Evolutionary conservation across 2,888 invertebrate genomes (phyloP), one percentile per base, ranked within the genome.

Genomic region (Leptarthrus brevirostris): DNA sequence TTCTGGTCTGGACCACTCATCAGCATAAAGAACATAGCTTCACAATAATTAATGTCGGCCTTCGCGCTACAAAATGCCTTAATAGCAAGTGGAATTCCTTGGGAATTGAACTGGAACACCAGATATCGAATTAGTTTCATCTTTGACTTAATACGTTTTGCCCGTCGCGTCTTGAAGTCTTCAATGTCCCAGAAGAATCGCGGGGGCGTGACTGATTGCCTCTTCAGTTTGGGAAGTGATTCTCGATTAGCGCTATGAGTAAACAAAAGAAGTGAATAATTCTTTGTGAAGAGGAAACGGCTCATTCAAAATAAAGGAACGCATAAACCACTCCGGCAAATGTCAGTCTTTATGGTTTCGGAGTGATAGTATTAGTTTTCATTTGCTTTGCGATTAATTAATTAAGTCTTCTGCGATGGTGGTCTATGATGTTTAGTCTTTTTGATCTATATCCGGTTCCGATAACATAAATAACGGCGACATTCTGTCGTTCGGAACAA

Each of bases 141-240:
- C 54, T 16, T 12, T 3, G 16, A 12, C 1, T 30, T 8, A 14
- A 56, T 12, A 6, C 8, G 8, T 18, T 14, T 24, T 36, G 18
- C 20, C 12, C 36, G 18, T 1, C 12, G 12, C 4, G n/a, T 8
- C 12, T n/a, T 14, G 30, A 30, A 30, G 14, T 14, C 56, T 56
- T 56, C 30, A 30, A 30, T 36, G 20, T 40, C 14, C n/a, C 40
- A n/a, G 14, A 8, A 61, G 34, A 18, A 18, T 18, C 61, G 66
- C 66, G 66, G 66, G 49, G 66, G 66, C 66, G 66, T 66, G 47
- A 66, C 66, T 44, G 66, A 66, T 66, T 66, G 66, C 66, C 66
- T 66, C 66, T 24, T 24, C 47, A 47, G 66, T 14, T 12, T 36
- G 66, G 20, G 61, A 47, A 47, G 66, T 66, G 66, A 47, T 66